Evolutionary conservation across 1,140 invertebrate species (phyloP), one percentile per base, ranked within the genome.

Genomic region (Lucilia cuprina): DNA sequence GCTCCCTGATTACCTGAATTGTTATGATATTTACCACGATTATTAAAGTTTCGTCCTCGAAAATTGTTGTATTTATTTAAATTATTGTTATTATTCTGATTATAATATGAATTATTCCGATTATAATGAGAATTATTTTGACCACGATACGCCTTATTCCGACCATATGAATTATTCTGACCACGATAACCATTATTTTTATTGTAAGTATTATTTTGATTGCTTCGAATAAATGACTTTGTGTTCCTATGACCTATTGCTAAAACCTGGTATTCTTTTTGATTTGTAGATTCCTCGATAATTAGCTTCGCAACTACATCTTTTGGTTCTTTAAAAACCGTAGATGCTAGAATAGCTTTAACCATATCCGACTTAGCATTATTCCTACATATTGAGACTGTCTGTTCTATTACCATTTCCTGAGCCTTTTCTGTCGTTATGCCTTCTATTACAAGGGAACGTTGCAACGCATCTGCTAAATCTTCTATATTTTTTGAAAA

Each of bases 301-400:
- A 82, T 35, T 82, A 82, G 30, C 30, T 82, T 82, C 13, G 78
- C 30, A 2, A 35, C 78, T 19, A 82, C 78, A 35, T 82, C 78
- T 21, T 82, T 35, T 12, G 78, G 78, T 19, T 82, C 55, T 50
- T 14, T 17, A 60, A 60, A 60, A 60, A n/a, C 50, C 17, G 50
- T 60, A 60, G 50, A 60, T 17, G 12, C 50, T n/a, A 60, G 13
- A 41, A 41, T 41, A 41, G 41, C 41, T 41, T 41, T 41, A 10
- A 41, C 41, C 41, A 41, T 41, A 41, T 60, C 12, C 13, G 50
- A 60, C 50, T 60, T 60, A n/a, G 17, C 13, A 60, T 60, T 60
- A 60, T 60, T 60, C 17, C 50, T 17, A 60, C 50, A 60, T 17
- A 60, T 60, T 17, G 13, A 17, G 2, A 60, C 50, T 17, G 50